A percentile compares a stretch with the other conserved stretches of the same genome.
Conservation (phyloP, 2,797 vertebrate genomes). For the Aeoliscus strigatus region DNA sequence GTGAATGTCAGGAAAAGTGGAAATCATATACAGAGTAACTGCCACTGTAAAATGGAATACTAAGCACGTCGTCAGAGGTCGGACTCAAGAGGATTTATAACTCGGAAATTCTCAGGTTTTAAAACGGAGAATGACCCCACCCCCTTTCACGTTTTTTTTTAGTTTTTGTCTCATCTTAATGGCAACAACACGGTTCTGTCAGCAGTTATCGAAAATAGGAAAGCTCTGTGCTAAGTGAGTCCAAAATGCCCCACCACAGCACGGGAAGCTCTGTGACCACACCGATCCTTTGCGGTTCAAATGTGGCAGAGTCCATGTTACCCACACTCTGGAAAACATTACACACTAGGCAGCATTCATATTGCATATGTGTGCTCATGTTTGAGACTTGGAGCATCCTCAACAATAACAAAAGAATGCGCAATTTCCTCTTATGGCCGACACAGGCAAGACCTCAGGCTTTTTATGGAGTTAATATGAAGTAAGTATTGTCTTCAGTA, state of each 20-base stretch:
- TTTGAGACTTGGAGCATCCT: slow-evolving; percentile 54
- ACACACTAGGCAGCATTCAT: slow-evolving; percentile 51
- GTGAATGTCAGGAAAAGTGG: too few species aligned
- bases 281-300: slow-evolving; percentile 60
- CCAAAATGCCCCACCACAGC: slow-evolving; percentile 60
- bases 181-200: slow-evolving; percentile 46
- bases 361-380: slow-evolving; percentile 41
- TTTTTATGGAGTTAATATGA: slow-evolving; percentile 22
- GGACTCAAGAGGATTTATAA: too few species aligned
- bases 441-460: slow-evolving; percentile 18
- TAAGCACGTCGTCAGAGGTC: too few species aligned
- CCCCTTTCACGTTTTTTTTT: too few species aligned
- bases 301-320: slow-evolving; percentile 53
- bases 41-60: too few species aligned
- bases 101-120: too few species aligned
- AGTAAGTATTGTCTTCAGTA: slow-evolving; percentile 6
- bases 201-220: slow-evolving; percentile 49
- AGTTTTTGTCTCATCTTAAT: too few species aligned
- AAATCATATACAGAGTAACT: too few species aligned
- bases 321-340: slow-evolving; percentile 71
- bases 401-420: slow-evolving; percentile 66
- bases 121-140: too few species aligned
- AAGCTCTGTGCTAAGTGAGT: slow-evolving; percentile 36
- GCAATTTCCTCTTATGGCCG: slow-evolving; percentile 54
- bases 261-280: slow-evolving; percentile 62